These are phyloP conservation scores for Ursus arctos DNA, from an alignment of 2,113 vertebrate genomes.

Conservation along the genomic window DNA sequence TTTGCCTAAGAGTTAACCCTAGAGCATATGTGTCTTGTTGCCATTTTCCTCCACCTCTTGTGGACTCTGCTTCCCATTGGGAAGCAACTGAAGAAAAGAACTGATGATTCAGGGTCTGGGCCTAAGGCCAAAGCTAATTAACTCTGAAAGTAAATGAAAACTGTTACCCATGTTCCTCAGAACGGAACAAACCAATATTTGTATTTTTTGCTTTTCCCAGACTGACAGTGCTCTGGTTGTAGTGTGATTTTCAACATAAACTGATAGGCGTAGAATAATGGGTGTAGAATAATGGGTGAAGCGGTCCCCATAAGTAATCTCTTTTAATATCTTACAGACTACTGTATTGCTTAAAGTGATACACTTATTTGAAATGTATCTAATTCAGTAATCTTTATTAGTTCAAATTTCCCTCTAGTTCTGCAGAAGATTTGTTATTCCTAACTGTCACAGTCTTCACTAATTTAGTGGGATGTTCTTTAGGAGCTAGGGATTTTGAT, in stretches of 20 bases:
- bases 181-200: neutral
- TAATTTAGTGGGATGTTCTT: neutral
- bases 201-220: neutral
- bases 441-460: neutral
- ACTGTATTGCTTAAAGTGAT: neutral
- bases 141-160: conserved; percentile 51
- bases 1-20: neutral
- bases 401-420: neutral
- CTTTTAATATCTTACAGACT: neutral
- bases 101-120: conserved; percentile 43
- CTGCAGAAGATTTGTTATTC: neutral
- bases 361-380: neutral
- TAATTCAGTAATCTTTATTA: neutral
- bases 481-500: neutral
- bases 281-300: neutral
- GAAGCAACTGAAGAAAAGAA: neutral
- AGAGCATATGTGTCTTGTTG: neutral
- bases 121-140: conserved; percentile 48
- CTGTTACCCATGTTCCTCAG: neutral
- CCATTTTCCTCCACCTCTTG: neutral
- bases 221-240: neutral
- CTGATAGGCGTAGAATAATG: neutral
- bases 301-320: neutral
- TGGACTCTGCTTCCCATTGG: neutral
- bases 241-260: neutral